phyloP scores from a whole-genome alignment of 2,888 invertebrate species.

The Mythimna vitellina region DNA sequence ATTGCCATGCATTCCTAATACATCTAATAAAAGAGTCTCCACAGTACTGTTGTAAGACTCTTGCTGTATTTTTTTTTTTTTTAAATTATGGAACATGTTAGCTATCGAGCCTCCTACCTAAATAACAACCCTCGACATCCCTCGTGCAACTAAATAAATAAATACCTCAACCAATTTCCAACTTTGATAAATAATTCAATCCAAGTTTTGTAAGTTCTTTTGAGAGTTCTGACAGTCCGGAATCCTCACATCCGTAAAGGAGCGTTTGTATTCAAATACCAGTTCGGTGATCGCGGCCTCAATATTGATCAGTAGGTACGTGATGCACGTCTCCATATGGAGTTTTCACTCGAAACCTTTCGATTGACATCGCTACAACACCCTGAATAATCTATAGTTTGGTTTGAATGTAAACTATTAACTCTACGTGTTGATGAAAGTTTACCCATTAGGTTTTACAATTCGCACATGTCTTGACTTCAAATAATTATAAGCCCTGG shows the following conservation, averaged over 20 bases:
- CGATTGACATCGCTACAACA: slow-evolving; percentile 68
- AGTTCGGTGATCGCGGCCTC: slow-evolving; percentile 74
- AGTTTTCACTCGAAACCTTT: slow-evolving; percentile 80
- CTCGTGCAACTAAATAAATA: slow-evolving; percentile 6
- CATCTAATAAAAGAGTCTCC: too few relatives aligned
- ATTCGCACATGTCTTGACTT: slow-evolving; percentile 33
- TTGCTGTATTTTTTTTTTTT: not conserved
- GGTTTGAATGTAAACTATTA: slow-evolving; percentile 56
- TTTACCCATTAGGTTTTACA: slow-evolving; percentile 45
- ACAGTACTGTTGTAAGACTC: too few relatives aligned
- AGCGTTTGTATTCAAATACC: slow-evolving; percentile 76
- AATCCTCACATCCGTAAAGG: slow-evolving; percentile 75
- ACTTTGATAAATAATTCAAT: slow-evolving; percentile 52
- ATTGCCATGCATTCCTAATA: too few relatives aligned
- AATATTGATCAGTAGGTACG: slow-evolving; percentile 85
- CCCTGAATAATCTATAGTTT: slow-evolving; percentile 64
- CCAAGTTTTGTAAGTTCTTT: slow-evolving; percentile 48
- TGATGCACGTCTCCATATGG: slow-evolving; percentile 78
- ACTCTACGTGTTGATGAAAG: slow-evolving; percentile 60
- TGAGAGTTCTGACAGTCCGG: slow-evolving; percentile 51
- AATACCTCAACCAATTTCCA: slow-evolving; percentile 33
- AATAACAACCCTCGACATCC: not conserved
- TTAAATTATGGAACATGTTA: not conserved
- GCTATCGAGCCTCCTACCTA: too few relatives aligned
- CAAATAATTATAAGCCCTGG: slow-evolving; percentile 26